Conservation (phyloP, 2,888 invertebrate species). For the Agrypnus murinus region DNA sequence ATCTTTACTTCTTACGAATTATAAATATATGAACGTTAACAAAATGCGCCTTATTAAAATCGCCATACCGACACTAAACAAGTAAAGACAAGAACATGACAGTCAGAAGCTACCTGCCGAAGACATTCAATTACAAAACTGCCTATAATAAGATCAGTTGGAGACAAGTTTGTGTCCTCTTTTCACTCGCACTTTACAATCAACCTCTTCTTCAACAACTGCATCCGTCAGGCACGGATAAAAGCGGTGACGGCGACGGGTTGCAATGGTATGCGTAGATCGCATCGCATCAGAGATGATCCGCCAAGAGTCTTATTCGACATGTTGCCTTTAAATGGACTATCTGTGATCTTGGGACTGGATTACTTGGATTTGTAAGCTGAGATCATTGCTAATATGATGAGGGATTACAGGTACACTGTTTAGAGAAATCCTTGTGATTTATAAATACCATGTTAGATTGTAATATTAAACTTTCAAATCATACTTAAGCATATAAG, state of each 20-base stretch:
- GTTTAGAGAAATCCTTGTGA: constrained; percentile 5
- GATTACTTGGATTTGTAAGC: constrained; percentile 57
- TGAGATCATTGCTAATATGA: constrained; percentile 55
- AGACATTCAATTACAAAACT: constrained; percentile 64
- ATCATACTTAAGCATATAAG: too few relatives aligned
- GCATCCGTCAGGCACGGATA: constrained; percentile 29
- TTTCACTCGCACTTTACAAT: constrained; percentile 33
- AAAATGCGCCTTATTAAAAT: constrained; percentile 61
- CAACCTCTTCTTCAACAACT: constrained; percentile 25
- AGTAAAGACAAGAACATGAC: constrained; percentile 60
- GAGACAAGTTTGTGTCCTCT: constrained; percentile 45
- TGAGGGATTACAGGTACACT: constrained; percentile 34
- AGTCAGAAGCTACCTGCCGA: constrained; percentile 60
- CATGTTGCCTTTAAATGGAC: constrained; percentile 43
- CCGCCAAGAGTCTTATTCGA: constrained; percentile 35
- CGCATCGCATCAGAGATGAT: constrained; percentile 44
- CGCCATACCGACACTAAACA: constrained; percentile 61
- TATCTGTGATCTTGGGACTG: constrained; percentile 50
- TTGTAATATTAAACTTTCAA: not conserved
- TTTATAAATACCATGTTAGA: not conserved
- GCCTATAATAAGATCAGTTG: constrained; percentile 58
- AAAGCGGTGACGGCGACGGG: constrained; percentile 34
- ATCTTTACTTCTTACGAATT: constrained; percentile 49
- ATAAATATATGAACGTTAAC: constrained; percentile 52
- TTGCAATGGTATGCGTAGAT: constrained; percentile 37